phyloP scores from a whole-genome alignment of 2,797 vertebrate species.

The Meriones psammophilus region DNA sequence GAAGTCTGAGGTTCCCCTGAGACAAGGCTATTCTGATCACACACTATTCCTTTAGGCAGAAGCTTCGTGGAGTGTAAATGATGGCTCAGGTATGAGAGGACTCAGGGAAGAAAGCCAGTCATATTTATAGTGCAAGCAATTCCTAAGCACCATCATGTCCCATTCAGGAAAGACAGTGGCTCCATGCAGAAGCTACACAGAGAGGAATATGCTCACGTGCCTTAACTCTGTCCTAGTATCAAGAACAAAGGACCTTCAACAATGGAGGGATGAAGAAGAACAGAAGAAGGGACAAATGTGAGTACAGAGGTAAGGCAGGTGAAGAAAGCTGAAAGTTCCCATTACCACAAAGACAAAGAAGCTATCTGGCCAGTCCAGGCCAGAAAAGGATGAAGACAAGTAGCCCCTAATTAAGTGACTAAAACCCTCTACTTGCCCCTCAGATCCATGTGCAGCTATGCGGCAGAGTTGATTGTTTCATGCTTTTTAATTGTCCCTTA shows the following conservation, averaged over 20 bases:
- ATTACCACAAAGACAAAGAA: background rate
- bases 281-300: background rate
- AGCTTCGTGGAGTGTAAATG: background rate
- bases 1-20: background rate
- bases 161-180: background rate
- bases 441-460: background rate
- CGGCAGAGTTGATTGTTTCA: background rate
- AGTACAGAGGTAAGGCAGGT: no score
- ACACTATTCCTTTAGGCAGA: background rate
- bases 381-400: background rate
- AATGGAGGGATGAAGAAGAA: background rate
- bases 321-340: rapidly evolving
- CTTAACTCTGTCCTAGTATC: background rate
- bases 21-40: background rate
- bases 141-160: no score
- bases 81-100: background rate
- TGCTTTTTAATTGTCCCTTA: background rate
- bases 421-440: background rate
- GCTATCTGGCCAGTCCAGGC: background rate
- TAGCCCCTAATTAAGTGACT: background rate
- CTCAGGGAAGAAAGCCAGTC: background rate
- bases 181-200: background rate
- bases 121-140: background rate
- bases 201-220: background rate
- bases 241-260: background rate